Conservation (phyloP, 2,113 vertebrate species). For the Nyctibius bracteatus region DNA sequence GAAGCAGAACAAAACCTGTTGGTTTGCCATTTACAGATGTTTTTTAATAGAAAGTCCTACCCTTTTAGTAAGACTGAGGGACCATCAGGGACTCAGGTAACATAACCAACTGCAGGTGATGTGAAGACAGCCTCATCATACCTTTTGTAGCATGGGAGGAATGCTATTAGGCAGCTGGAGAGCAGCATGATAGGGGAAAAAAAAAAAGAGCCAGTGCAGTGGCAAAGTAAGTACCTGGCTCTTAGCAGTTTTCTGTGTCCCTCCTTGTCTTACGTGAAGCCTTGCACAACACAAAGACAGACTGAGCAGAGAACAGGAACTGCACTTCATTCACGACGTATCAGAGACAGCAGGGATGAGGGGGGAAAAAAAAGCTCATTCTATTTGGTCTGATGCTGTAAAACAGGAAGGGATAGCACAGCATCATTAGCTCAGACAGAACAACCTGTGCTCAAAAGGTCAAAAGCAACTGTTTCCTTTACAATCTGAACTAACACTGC, state of each 20-base stretch:
- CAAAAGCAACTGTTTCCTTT: neutral
- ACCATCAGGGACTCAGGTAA: neutral
- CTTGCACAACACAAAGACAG: neutral
- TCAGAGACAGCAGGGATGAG: neutral
- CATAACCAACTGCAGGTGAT: neutral
- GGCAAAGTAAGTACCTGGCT: neutral
- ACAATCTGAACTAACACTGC: accelerated
- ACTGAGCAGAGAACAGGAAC: neutral
- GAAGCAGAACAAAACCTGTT: neutral
- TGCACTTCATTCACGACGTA: neutral
- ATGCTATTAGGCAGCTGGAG: neutral
- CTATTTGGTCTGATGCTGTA: neutral
- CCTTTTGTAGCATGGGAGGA: neutral
- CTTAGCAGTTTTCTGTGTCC: neutral
- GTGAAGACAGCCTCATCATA: neutral
- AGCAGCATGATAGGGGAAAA: neutral
- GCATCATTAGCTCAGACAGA: neutral
- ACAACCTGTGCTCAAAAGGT: neutral
- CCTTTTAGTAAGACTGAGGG: neutral
- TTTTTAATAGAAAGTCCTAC: neutral
- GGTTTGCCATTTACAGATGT: neutral
- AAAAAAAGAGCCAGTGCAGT: neutral
- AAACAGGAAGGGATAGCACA: neutral
- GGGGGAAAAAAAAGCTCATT: neutral
- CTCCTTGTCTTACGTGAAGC: neutral